Base-by-base conservation (phyloP, 2,888 invertebrate species). In the Cheilosia soror region DNA sequence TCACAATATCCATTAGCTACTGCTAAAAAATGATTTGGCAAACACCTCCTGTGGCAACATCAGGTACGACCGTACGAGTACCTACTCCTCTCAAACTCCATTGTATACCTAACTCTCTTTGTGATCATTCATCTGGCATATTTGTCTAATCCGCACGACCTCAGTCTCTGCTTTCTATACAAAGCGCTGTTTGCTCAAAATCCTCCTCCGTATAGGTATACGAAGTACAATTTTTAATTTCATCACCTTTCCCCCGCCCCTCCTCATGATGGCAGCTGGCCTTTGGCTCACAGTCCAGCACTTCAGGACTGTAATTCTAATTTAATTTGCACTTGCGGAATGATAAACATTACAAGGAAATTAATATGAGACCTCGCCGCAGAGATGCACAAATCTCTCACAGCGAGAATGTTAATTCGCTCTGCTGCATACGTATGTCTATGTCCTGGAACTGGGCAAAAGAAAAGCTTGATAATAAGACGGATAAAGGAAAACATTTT, bases 261-360 rank as follows among this genome's bases (percentile, higher is more conserved):
- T 11, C 31, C 9, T 15, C 15, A 4, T n/a, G 27, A 5, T 9
- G 40, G 7, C 25, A 49, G 49, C 25, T 53, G 40, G 31, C 51
- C 42, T 6, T 15, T 33, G 44, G 77, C 15, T 37, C 11, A 25
- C 15, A 65, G 60, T 55, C 49, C 57, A 69, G 51, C 55, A 69
- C 63, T 79, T 68, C 15, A 58, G 44, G 40, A 55, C 27, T 69
- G 53, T 69, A 79, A 79, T 75, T 75, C 58, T 69, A 79, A 79
- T 75, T 75, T 65, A 84, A 84, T 80, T 80, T 85, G 80, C 80
- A 85, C 80, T 76, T 84, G 69, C 60, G 84, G 75, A 84, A 84
- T 84, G 75, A 80, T 80, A 80, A 80, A 71, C 75, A 84, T 84
- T 84, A 84, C 80, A 84, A 69, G 58, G 65, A 84, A 65, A 84